Evolutionary conservation across 92 coral and sea anemone species (phyloP).

Genomic region (Montipora capitata): DNA sequence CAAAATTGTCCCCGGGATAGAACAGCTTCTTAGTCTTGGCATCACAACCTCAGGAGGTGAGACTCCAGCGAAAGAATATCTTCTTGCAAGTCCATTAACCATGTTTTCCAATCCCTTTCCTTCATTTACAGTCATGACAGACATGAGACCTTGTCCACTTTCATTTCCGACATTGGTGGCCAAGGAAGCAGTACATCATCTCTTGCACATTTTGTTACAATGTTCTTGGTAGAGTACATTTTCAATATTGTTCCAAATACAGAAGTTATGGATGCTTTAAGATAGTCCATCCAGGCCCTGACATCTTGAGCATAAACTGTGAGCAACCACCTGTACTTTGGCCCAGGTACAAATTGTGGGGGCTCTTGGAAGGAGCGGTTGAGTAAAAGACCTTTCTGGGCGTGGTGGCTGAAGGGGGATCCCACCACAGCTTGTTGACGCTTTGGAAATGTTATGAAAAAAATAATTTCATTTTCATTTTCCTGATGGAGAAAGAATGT

Average conservation of each 20-base stretch:
- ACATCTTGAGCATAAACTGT: conserved; percentile 49
- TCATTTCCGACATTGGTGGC: conserved; percentile 78
- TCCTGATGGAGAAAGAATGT: conserved; percentile 61
- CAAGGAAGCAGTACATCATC: conserved; percentile 71
- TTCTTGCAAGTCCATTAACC: conserved; percentile 62
- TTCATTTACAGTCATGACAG: conserved; percentile 70
- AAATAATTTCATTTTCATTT: conserved; percentile 28
- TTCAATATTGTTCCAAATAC: conserved; percentile 33
- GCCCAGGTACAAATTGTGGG: conserved; percentile 42
- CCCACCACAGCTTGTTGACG: no score
- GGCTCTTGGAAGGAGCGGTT: conserved; percentile 35
- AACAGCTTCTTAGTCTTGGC: conserved; percentile 40
- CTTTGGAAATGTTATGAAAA: no score
- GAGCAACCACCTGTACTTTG: conserved; percentile 71
- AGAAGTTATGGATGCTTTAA: conserved; percentile 33
- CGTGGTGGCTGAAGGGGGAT: no score
- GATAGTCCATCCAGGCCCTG: not conserved
- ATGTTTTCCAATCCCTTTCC: conserved; percentile 55
- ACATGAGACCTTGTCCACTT: conserved; percentile 73
- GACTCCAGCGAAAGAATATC: conserved; percentile 39
- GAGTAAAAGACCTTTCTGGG: no score
- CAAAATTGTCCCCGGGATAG: conserved; percentile 36
- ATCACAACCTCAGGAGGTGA: conserved; percentile 36
- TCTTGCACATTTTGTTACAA: conserved; percentile 51
- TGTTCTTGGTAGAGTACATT: conserved; percentile 46